Evolutionary conservation across 2,797 vertebrate species (phyloP).

Genomic region (Philypnodon macrostomus): DNA sequence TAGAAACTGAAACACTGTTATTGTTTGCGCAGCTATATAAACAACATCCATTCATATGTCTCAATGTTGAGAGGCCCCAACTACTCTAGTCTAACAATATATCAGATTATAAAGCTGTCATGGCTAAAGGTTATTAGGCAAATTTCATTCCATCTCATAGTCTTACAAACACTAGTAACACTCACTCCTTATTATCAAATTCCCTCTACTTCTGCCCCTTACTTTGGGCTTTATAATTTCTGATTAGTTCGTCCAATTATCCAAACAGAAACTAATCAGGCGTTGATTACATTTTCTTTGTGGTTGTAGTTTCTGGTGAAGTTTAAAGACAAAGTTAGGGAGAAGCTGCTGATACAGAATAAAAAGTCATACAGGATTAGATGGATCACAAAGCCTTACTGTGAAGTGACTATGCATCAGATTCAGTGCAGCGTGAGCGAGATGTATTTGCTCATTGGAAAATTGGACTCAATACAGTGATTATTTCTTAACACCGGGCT

Average conservation of each 20-base stretch:
- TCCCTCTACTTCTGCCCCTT: too few species aligned
- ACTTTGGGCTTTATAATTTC: not conserved
- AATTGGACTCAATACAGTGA: slow-evolving; percentile 4
- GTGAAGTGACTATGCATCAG: not conserved
- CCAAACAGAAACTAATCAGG: not conserved
- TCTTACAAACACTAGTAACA: too few species aligned
- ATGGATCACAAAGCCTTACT: not conserved
- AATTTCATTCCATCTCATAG: too few species aligned
- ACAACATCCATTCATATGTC: too few species aligned
- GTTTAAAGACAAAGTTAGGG: not conserved
- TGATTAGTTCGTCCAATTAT: not conserved
- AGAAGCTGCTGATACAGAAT: not conserved
- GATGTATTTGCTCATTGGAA: slow-evolving; percentile 1
- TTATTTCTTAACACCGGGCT: slow-evolving; percentile 3
- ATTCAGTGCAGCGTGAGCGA: not conserved
- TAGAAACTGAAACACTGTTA: too few species aligned
- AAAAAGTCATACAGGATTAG: not conserved
- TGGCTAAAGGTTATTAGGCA: too few species aligned
- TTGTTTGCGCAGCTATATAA: too few species aligned
- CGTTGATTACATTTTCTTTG: not conserved
- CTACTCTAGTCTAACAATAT: too few species aligned
- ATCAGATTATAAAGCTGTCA: too few species aligned
- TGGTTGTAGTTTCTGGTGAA: too few species aligned
- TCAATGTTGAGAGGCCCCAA: too few species aligned
- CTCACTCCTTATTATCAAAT: too few species aligned